Evolutionary conservation across 2,888 invertebrate genomes (phyloP), one percentile per base, ranked within the genome.

Genomic region (Oscheius sp.): DNA sequence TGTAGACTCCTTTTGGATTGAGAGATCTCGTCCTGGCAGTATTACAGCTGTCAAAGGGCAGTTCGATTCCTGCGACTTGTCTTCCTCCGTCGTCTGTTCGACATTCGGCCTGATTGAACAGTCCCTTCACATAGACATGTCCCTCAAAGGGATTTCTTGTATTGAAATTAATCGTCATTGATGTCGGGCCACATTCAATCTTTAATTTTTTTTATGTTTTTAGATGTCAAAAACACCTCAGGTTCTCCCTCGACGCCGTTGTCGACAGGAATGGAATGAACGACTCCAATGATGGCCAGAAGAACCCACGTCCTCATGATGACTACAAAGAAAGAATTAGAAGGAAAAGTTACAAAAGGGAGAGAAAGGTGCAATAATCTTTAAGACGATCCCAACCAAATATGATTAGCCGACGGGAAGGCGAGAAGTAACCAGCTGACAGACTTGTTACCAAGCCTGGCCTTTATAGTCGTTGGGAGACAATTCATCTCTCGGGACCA

Each of bases 1-100:
- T 84, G 69, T 84, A 86, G 45, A 86, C 81, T 71, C 86, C 85
- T 57, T 77, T 76, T n/a, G 86, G 86, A 67, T 86, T 85, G 38
- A 85, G 69, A 8, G 86, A 86, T 24, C 86, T 77, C 30, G 85
- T 83, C 30, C 86, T 75, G 36, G 77, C 77, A 14, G 72, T 72
- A 70, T 77, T 77, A 61, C 69, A 69, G 17, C 28, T 30, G 26
- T 82, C 74, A 72, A 86, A 86, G 26, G 82, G 83, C 54, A 86
- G 71, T 67, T 83, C 85, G 65, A 86, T 85, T 70, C 83, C 84
- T 54, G 83, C 84, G 17, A 83, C 78, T 71, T 76, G 76, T 57
- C 78, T 61, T 14, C 77, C 77, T 56, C 72, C 71, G 51, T 74
- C 78, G 22, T 77, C 74, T 36, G 61, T 70, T 54, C 78, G 64